Percentiles rank a stretch among this genome's conserved stretches.
Evolutionary conservation across 2,888 invertebrate species (phyloP).

Genomic region (Apamea sordens): DNA sequence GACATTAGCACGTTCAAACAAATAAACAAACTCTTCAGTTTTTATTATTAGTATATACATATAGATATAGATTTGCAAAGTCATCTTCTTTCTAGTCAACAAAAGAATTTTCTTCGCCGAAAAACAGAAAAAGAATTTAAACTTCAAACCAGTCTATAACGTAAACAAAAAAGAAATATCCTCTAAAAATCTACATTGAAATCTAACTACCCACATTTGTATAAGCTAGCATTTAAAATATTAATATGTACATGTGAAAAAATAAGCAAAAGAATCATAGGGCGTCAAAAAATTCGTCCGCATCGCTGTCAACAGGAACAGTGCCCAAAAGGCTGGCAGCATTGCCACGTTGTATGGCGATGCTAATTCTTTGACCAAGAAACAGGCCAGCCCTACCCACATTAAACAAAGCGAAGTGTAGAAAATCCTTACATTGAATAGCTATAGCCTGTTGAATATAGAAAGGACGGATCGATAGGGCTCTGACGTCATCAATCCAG

Average conservation of each 20-base stretch:
- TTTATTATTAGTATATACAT: too few relatives aligned
- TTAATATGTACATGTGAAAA: too few relatives aligned
- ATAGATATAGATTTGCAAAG: not conserved
- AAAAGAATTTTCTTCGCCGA: not conserved
- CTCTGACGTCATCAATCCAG: slow-evolving; percentile 58
- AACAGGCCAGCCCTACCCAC: not conserved
- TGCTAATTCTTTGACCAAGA: too few relatives aligned
- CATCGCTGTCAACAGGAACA: too few relatives aligned
- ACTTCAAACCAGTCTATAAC: not conserved
- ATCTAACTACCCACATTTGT: not conserved
- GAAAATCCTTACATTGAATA: slow-evolving; percentile 6
- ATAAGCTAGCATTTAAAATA: too few relatives aligned
- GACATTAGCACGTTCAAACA: too few relatives aligned
- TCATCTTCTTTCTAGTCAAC: not conserved
- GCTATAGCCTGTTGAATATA: slow-evolving; percentile 20
- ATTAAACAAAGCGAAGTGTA: not conserved
- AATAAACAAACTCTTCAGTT: too few relatives aligned
- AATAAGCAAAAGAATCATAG: too few relatives aligned
- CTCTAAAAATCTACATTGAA: not conserved
- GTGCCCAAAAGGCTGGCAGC: too few relatives aligned
- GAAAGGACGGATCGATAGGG: slow-evolving; percentile 54
- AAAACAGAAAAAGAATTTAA: not conserved
- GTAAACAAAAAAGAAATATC: slow-evolving; percentile 2
- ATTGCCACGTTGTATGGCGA: too few relatives aligned
- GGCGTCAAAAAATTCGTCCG: too few relatives aligned